Base-by-base conservation (phyloP, 1,140 invertebrate species). In the Olivierus martensii region DNA sequence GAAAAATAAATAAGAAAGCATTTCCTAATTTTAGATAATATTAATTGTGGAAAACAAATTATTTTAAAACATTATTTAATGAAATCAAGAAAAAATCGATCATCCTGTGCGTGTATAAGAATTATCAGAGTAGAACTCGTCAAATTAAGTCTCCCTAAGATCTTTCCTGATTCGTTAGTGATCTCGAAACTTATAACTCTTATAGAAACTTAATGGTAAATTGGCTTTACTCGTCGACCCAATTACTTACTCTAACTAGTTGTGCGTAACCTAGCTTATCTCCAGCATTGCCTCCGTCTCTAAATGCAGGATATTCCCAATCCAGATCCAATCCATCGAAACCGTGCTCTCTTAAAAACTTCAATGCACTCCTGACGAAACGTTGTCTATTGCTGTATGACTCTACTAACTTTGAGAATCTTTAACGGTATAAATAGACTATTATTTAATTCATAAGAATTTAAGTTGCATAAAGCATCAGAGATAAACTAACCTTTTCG, bases 281-380 rank as follows among this genome's bases (percentile, higher is more conserved):
- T 44, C 84, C 80, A 0, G 87, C 79, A 62, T 91, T 89, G 52
- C 87, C 85, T 11, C 92, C 92, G 65, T 95, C 91, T 39, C 91
- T 73, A 66, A 83, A 81, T 0, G 84, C 83, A 0, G 92, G 92
- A 72, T 96, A 96, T 66, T 95, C 91, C 90, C 91, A 97, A 66
- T 95, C 91, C 58, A 97, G 73, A 70, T 97, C 92, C 18, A 97
- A 75, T 9, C 93, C 93, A 71, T 97, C 91, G 67, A 97, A 97
- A 61, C 87, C 83, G 66, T 93, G 87, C 63, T 89, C 81, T 57
- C 91, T 74, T 44, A 95, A 73, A 66, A 93, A 95, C 67, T 83
- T 83, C 11, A 96, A 77, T 28, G 82, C 77, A 61, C 90, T 89
- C 69, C 82, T 84, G 3, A 64, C 55, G 60, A 94, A 85, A 63